Evolutionary conservation across 2,888 invertebrate species (phyloP).

Genomic region (Pachymerium ferrugineum): DNA sequence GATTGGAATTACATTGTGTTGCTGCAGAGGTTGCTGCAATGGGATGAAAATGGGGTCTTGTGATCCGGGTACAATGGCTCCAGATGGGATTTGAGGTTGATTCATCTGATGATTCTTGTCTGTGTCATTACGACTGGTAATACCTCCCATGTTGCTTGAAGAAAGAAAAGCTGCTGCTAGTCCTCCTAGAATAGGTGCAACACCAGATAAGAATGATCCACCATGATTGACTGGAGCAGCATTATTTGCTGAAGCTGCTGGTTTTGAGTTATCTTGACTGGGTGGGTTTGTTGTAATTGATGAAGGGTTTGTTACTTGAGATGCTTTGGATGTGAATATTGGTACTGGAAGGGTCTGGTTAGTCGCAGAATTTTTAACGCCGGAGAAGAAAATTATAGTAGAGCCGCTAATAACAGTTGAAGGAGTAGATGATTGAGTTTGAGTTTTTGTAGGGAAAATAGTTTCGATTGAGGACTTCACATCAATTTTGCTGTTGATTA

Average conservation of each 20-base stretch:
- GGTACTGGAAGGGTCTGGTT: not conserved
- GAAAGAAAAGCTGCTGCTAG: slow-evolving; percentile 29
- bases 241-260: not conserved
- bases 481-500: slow-evolving; percentile 33
- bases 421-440: not conserved
- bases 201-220: slow-evolving; percentile 25
- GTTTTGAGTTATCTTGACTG: not conserved
- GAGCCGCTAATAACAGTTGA: slow-evolving; percentile 28
- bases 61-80: slow-evolving; percentile 34
- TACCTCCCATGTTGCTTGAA: slow-evolving; percentile 33
- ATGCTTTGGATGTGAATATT: not conserved
- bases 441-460: not conserved
- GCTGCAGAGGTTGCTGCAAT: not conserved
- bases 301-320: not conserved
- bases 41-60: slow-evolving; percentile 40
- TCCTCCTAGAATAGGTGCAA: slow-evolving; percentile 34
- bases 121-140: slow-evolving; percentile 35
- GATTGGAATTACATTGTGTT: not conserved
- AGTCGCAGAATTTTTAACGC: not conserved
- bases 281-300: not conserved
- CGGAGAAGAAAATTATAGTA: slow-evolving; percentile 35
- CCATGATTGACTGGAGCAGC: not conserved
- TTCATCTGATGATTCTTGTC: slow-evolving; percentile 30
- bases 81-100: slow-evolving; percentile 31
- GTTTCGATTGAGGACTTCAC: slow-evolving; percentile 18